Conservation (phyloP, 2,797 vertebrate genomes). For the Catostomus latipinnis region DNA sequence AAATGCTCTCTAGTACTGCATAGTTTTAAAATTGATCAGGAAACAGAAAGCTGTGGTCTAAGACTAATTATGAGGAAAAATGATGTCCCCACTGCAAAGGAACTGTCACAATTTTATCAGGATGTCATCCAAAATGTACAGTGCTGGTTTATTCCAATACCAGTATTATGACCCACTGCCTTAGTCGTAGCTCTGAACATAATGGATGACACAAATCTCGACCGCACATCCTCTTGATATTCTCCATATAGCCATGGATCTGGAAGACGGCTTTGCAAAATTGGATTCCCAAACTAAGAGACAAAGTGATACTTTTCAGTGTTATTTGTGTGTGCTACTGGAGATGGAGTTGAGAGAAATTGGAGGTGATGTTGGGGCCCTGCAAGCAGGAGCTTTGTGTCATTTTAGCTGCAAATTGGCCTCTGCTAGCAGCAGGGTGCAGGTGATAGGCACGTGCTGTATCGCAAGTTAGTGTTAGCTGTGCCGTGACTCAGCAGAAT, state of each 20-base stretch:
- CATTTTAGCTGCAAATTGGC: slow-evolving; percentile 54
- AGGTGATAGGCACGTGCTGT: slow-evolving; percentile 36
- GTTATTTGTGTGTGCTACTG: slow-evolving; percentile 36
- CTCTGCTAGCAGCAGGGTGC: slow-evolving; percentile 39
- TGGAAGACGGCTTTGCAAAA: slow-evolving; percentile 8
- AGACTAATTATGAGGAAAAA: no score
- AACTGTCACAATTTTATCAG: no score
- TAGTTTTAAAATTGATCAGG: no score
- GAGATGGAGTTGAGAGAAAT: slow-evolving; percentile 41
- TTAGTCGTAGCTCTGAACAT: neutral
- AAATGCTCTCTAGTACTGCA: no score
- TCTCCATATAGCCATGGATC: neutral
- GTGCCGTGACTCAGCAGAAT: slow-evolving; percentile 58
- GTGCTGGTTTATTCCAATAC: no score
- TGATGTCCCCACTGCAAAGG: no score
- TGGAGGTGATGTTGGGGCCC: slow-evolving; percentile 33
- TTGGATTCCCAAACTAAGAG: neutral
- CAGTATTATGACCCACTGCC: no score
- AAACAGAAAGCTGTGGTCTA: no score
- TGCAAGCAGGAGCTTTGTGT: slow-evolving; percentile 39
- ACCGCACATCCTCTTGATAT: neutral
- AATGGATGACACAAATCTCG: neutral
- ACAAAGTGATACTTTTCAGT: neutral
- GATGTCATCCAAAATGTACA: no score
- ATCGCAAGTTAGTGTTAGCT: slow-evolving; percentile 10